phyloP scores from a whole-genome alignment of 2,888 invertebrate genomes.

The Exocentrus adspersus region DNA sequence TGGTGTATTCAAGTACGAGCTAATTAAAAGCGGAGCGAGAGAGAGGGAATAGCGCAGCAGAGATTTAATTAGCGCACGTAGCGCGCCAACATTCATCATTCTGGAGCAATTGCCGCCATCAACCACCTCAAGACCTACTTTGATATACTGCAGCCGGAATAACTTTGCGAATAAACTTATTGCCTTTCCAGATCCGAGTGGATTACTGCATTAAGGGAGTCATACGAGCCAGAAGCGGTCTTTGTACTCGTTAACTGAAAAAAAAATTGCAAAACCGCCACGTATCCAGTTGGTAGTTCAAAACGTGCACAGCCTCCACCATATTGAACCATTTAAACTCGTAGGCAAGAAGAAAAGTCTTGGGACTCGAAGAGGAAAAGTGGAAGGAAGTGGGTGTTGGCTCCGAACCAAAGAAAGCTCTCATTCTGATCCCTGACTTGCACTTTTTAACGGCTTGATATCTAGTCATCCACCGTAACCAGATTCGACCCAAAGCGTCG shows the following conservation, averaged over 20 bases:
- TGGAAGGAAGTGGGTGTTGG: conserved; percentile 45
- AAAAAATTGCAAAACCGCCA: too few species aligned
- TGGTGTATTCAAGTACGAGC: conserved; percentile 52
- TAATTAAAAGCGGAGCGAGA: conserved; percentile 53
- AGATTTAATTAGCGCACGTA: conserved; percentile 52
- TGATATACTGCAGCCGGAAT: conserved; percentile 37
- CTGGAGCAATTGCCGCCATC: conserved; percentile 49
- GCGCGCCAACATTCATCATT: conserved; percentile 50
- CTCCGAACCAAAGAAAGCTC: conserved; percentile 30
- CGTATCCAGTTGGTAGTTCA: too few species aligned
- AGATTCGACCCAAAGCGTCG: conserved; percentile 43
- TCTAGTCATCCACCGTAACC: conserved; percentile 50
- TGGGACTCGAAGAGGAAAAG: too few species aligned
- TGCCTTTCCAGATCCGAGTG: neutral
- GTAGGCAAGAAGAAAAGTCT: too few species aligned
- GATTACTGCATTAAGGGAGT: neutral
- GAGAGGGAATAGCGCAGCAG: conserved; percentile 40
- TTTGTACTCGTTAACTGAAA: too few species aligned
- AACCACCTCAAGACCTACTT: conserved; percentile 43
- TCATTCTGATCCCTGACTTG: conserved; percentile 56
- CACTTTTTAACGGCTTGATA: conserved; percentile 51
- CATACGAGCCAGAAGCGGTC: neutral
- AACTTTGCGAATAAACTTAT: conserved; percentile 46
- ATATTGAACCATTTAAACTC: too few species aligned
- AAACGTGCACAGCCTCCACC: too few species aligned